Percentiles rank a stretch among this genome's conserved stretches.
These are phyloP conservation scores for Prenolepis imparis DNA, from an alignment of 2,888 invertebrate species.

Conservation along the genomic window DNA sequence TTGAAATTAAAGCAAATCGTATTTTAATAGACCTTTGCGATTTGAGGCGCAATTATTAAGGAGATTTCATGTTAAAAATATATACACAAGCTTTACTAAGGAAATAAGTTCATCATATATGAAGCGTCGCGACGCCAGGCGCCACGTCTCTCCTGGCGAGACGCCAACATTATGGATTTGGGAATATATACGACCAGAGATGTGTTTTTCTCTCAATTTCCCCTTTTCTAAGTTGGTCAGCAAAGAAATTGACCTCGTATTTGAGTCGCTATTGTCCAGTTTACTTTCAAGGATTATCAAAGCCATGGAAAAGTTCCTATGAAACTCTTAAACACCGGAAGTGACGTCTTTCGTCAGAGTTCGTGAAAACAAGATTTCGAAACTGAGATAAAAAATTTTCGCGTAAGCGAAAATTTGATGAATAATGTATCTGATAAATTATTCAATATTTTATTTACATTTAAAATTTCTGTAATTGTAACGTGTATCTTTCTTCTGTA, in stretches of 20 bases:
- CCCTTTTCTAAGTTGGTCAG: not conserved
- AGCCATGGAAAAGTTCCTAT: not conserved
- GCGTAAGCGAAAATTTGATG: not conserved
- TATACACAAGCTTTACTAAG: slow-evolving; percentile 11
- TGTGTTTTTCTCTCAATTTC: slow-evolving; percentile 9
- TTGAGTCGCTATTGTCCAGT: slow-evolving; percentile 17
- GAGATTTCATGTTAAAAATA: not conserved
- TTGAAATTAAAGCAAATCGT: not conserved
- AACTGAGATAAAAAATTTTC: not conserved
- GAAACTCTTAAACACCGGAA: not conserved
- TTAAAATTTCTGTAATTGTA: not conserved
- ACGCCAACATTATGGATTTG: slow-evolving; percentile 48
- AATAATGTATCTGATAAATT: not conserved
- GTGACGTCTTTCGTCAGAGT: not conserved
- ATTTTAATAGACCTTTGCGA: not conserved
- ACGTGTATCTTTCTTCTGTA: not conserved
- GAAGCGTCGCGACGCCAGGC: slow-evolving; percentile 24
- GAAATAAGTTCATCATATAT: slow-evolving; percentile 25
- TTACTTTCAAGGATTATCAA: slow-evolving; percentile 3
- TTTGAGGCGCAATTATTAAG: not conserved
- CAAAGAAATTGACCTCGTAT: slow-evolving; percentile 29
- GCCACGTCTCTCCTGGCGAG: slow-evolving; percentile 38
- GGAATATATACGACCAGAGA: slow-evolving; percentile 6
- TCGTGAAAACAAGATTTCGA: not conserved
- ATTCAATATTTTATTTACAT: not conserved